Evolutionary conservation across 35 echinoderm and acorn worm species (phyloP), one percentile per base, ranked within the genome.

Genomic region (Diadema setosum): DNA sequence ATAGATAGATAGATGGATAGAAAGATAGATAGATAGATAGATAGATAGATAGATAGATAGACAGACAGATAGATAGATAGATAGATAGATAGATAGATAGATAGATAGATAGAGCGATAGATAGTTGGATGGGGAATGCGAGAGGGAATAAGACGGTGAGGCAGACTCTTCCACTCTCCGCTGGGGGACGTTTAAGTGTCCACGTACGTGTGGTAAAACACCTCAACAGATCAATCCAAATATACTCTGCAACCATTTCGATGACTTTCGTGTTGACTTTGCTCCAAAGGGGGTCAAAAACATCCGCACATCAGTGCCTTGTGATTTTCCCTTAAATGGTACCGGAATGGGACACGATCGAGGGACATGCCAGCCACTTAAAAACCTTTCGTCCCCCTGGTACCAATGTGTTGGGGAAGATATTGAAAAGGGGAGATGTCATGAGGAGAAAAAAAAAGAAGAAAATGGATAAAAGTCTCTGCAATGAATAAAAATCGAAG

Each of bases 121-220:
- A n/a, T n/a, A n/a, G n/a, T n/a, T n/a, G n/a, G 48, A 52, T 52
- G 48, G 48, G 9, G 48, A n/a, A n/a, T n/a, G n/a, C n/a, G n/a
- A n/a, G n/a, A n/a, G n/a, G n/a, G n/a, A n/a, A n/a, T n/a, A n/a
- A n/a, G n/a, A n/a, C n/a, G n/a, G n/a, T n/a, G n/a, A n/a, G n/a
- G n/a, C n/a, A n/a, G n/a, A n/a, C n/a, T n/a, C n/a, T n/a, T n/a
- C n/a, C n/a, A n/a, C n/a, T n/a, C 63, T 67, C 63, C 63, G 30
- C 12, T 67, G 63, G 63, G 63, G 63, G 18, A 34, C 37, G 37
- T 67, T 67, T 67, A 67, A 67, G 63, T 67, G 63, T 67, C 63
- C 63, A 67, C 63, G 63, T 67, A 67, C 63, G 63, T 67, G 63
- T 67, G 63, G 30, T 67, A 67, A 67, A 67, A 67, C 63, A 67